Conservation (phyloP, 1,140 invertebrate species). For the Drosophila sechellia region DNA sequence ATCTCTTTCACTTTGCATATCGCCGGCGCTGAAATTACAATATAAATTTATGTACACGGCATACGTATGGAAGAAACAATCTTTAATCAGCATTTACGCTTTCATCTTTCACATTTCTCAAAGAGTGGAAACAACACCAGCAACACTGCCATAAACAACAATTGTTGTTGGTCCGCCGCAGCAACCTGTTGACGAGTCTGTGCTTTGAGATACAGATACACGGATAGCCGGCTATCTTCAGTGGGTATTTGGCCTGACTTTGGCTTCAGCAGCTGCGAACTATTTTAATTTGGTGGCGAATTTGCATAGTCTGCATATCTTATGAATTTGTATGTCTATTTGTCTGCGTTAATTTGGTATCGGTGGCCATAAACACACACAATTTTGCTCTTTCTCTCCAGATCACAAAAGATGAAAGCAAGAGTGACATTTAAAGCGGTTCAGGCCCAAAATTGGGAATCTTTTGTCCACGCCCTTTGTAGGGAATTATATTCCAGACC, state of each 20-base stretch:
- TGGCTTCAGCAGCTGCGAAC: slow-evolving; percentile 31
- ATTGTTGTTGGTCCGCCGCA: slow-evolving; percentile 29
- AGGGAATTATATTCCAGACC: slow-evolving; percentile 13
- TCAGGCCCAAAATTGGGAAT: slow-evolving; percentile 19
- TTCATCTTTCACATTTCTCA: slow-evolving; percentile 79
- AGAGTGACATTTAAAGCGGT: slow-evolving; percentile 67
- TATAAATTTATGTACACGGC: slow-evolving; percentile 63
- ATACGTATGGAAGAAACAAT: slow-evolving; percentile 65
- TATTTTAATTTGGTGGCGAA: slow-evolving; percentile 71
- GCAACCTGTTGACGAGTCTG: slow-evolving; percentile 48
- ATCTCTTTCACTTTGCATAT: slow-evolving; percentile 70
- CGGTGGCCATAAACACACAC: slow-evolving; percentile 47
- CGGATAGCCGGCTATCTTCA: slow-evolving; percentile 31
- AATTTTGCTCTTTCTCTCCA: slow-evolving; percentile 32
- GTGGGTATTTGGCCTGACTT: slow-evolving; percentile 40
- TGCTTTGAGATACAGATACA: slow-evolving; percentile 26
- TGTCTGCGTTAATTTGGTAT: slow-evolving; percentile 63
- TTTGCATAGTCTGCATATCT: slow-evolving; percentile 72
- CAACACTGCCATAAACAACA: slow-evolving; percentile 51
- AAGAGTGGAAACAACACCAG: slow-evolving; percentile 61
- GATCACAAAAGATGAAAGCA: slow-evolving; percentile 72
- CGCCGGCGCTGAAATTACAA: slow-evolving; percentile 63
- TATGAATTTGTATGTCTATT: slow-evolving; percentile 65
- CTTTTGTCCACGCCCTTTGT: slow-evolving; percentile 36
- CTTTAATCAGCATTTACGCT: slow-evolving; percentile 80